Evolutionary conservation across 2,888 invertebrate species (phyloP).

Genomic region (Agrotis ipsilon): DNA sequence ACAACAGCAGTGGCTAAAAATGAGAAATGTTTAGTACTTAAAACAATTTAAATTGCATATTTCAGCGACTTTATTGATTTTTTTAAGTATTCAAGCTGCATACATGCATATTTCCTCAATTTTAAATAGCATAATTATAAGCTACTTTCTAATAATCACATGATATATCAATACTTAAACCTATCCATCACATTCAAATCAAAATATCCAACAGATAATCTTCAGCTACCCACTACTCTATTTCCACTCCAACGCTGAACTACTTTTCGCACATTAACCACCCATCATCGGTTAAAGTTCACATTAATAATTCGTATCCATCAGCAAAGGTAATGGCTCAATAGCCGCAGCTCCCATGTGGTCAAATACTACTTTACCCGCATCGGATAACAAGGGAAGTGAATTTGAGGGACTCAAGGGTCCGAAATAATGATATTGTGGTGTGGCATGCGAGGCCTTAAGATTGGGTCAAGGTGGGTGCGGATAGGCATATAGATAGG

Average conservation of each 20-base stretch:
- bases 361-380: constrained; percentile 55
- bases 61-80: too few species aligned
- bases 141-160: too few species aligned
- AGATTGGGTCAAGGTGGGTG: constrained; percentile 40
- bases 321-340: constrained; percentile 58
- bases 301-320: constrained; percentile 60
- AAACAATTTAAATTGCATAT: too few species aligned
- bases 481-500: neutral
- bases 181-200: neutral
- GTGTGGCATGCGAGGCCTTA: constrained; percentile 51
- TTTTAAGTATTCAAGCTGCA: too few species aligned
- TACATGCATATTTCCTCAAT: too few species aligned
- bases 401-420: constrained; percentile 61
- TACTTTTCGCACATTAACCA: constrained; percentile 30
- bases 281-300: constrained; percentile 45
- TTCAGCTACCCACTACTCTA: constrained; percentile 16
- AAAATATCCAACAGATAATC: neutral
- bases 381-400: constrained; percentile 60
- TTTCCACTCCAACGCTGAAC: constrained; percentile 22
- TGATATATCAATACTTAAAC: neutral
- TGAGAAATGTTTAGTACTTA: too few species aligned
- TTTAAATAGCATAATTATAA: too few species aligned
- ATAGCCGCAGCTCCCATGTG: constrained; percentile 62
- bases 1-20: too few species aligned
- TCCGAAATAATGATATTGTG: constrained; percentile 72